A percentile compares a stretch with the other conserved stretches of the same genome.
phyloP scores from a whole-genome alignment of 1,140 invertebrate genomes.

The Plectrocnemia conspersa region DNA sequence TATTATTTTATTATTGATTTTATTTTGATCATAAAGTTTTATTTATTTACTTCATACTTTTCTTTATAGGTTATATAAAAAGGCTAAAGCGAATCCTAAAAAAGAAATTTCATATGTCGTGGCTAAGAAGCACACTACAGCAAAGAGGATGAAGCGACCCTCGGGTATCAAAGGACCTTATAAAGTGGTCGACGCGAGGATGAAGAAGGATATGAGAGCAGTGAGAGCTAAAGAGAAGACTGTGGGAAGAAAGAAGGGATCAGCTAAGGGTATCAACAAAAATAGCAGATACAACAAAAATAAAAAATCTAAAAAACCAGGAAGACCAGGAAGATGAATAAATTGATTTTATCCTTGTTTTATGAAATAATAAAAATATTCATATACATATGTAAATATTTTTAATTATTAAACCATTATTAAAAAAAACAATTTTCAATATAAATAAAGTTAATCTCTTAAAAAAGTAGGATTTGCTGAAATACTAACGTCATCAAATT shows the following conservation, averaged over 20 bases:
- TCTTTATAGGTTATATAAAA: slow-evolving; percentile 81
- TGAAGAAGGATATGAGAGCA: slow-evolving; percentile 89
- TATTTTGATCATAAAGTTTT: not conserved
- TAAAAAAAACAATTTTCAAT: no score
- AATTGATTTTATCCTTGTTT: slow-evolving; percentile 8
- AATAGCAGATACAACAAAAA: slow-evolving; percentile 33
- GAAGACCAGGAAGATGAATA: slow-evolving; percentile 25
- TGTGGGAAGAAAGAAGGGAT: slow-evolving; percentile 39
- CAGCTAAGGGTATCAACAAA: slow-evolving; percentile 12
- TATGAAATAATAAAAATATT: not conserved
- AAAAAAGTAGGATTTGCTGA: no score
- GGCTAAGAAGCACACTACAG: slow-evolving; percentile 80
- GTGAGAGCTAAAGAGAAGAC: slow-evolving; percentile 59
- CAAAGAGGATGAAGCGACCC: slow-evolving; percentile 73
- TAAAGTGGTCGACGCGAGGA: slow-evolving; percentile 89
- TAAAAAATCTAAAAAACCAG: slow-evolving; percentile 38
- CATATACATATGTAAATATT: not conserved
- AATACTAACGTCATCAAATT: no score
- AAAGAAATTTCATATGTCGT: slow-evolving; percentile 92
- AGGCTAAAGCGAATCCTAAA: slow-evolving; percentile 77
- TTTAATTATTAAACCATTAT: not conserved
- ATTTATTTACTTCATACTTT: slow-evolving; percentile 25
- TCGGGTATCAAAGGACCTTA: slow-evolving; percentile 86
- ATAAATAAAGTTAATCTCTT: no score
- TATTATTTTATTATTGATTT: not conserved